Conservation (phyloP, 2,797 vertebrate species). For the Poeciliopsis infans region DNA sequence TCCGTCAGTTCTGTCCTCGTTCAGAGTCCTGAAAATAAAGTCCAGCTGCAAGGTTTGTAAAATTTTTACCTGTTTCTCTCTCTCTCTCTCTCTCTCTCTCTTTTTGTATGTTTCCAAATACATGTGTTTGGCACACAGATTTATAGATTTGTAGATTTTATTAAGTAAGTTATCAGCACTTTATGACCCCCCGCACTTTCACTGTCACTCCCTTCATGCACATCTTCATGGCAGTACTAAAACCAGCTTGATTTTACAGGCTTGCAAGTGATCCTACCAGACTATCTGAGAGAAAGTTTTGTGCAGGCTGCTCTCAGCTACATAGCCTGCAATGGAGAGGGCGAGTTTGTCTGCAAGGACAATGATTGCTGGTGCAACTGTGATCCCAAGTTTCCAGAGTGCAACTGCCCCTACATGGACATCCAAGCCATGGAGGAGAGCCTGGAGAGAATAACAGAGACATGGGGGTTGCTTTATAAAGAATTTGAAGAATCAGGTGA, state of each 20-base stretch:
- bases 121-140: constrained; percentile 9
- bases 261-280: constrained; percentile 93
- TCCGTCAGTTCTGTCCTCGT: constrained; percentile 98
- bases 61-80: constrained; percentile 21
- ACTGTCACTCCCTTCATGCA: constrained; percentile 28
- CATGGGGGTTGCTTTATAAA: constrained; percentile 88
- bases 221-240: constrained; percentile 43
- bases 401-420: constrained; percentile 97
- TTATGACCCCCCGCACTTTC: constrained; percentile 3
- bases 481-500: constrained; percentile 96
- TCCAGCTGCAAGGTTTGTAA: constrained; percentile 95
- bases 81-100: too few species aligned
- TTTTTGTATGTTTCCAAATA: too few species aligned
- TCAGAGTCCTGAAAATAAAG: constrained; percentile 98
- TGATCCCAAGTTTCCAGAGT: constrained; percentile 89
- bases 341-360: constrained; percentile 92
- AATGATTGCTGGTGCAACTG: constrained; percentile 97
- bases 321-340: constrained; percentile 96
- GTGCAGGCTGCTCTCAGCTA: constrained; percentile 95
- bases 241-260: constrained; percentile 76
- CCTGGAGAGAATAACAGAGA: constrained; percentile 90
- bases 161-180: constrained; percentile 24
- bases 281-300: constrained; percentile 92
- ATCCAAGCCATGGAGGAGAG: constrained; percentile 97
- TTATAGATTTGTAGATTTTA: constrained; percentile 20